These are phyloP conservation scores for Hydrolagus affinis DNA, from an alignment of 2,113 vertebrate species.

Conservation along the genomic window DNA sequence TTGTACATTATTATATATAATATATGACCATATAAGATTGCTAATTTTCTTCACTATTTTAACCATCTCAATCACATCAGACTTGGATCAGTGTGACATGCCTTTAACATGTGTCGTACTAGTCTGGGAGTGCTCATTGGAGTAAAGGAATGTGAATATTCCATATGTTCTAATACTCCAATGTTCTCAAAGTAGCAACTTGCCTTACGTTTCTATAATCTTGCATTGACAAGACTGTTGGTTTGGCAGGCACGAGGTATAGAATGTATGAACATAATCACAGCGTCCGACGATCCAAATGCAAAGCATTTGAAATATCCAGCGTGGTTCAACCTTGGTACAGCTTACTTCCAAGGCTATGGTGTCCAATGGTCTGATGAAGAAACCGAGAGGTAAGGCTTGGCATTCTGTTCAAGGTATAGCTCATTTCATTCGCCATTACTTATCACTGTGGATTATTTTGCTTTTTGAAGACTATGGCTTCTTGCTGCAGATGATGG, in stretches of 20 bases:
- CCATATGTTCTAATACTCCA: too few species aligned
- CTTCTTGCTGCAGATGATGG: conserved; percentile 62
- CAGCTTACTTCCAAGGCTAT: conserved; percentile 60
- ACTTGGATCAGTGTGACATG: too few species aligned
- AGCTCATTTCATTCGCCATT: neutral
- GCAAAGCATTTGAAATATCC: conserved; percentile 57
- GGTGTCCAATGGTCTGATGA: conserved; percentile 49
- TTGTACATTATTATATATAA: too few species aligned
- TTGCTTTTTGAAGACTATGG: conserved; percentile 47
- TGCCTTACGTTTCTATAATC: neutral
- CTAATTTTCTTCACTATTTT: too few species aligned
- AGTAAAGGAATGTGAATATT: too few species aligned
- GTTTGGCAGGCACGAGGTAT: conserved; percentile 58
- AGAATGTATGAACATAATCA: conserved; percentile 60
- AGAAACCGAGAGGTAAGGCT: conserved; percentile 64
- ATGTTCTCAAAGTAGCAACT: neutral
- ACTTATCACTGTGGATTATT: neutral
- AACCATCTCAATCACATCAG: too few species aligned
- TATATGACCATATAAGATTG: too few species aligned
- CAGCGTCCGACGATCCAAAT: conserved; percentile 47
- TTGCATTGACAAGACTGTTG: neutral
- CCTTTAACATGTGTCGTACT: too few species aligned
- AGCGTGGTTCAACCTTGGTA: conserved; percentile 68
- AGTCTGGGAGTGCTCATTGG: too few species aligned
- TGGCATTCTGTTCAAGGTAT: neutral